Percentiles rank a stretch among this genome's conserved stretches.
Evolutionary conservation across 2,888 invertebrate species (phyloP).

Genomic region (Ophion ventricosus): DNA sequence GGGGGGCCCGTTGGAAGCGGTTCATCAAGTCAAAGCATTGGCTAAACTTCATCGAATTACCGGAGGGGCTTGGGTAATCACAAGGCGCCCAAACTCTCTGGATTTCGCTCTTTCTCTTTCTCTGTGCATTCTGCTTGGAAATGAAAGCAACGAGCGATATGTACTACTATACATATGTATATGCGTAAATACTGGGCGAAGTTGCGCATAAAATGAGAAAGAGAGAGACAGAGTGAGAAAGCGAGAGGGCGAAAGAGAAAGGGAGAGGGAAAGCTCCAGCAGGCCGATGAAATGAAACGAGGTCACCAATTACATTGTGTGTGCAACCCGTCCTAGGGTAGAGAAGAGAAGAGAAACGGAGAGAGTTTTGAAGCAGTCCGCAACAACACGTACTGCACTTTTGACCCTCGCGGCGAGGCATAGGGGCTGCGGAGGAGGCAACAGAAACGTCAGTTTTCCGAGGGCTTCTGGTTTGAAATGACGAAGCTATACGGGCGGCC

Average conservation of each 20-base stretch:
- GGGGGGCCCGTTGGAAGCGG: conserved; percentile 48
- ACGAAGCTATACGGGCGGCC: conserved; percentile 54
- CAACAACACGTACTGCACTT: conserved; percentile 67
- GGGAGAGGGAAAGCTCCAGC: conserved; percentile 43
- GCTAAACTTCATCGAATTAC: conserved; percentile 72
- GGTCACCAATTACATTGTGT: conserved; percentile 74
- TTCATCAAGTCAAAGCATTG: conserved; percentile 72
- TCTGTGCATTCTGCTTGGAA: conserved; percentile 34
- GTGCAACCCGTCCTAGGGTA: conserved; percentile 58
- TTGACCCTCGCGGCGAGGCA: conserved; percentile 54
- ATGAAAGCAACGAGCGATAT: conserved; percentile 28
- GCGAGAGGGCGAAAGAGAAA: conserved; percentile 10
- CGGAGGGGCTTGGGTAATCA: conserved; percentile 64
- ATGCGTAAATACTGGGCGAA: background rate
- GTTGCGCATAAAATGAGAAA: conserved; percentile 32
- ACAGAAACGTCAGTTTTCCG: conserved; percentile 41
- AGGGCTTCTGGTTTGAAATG: conserved; percentile 58
- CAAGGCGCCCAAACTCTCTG: conserved; percentile 34
- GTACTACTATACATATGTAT: conserved; percentile 20
- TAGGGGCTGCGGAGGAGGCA: conserved; percentile 26
- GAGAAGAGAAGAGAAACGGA: conserved; percentile 9
- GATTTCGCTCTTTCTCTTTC: conserved; percentile 17
- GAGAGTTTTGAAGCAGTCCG: conserved; percentile 56
- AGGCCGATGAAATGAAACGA: conserved; percentile 70
- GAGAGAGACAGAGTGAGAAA: conserved; percentile 15